Base-by-base conservation (phyloP, 1,140 invertebrate genomes). In the Steinernema khuongi region DNA sequence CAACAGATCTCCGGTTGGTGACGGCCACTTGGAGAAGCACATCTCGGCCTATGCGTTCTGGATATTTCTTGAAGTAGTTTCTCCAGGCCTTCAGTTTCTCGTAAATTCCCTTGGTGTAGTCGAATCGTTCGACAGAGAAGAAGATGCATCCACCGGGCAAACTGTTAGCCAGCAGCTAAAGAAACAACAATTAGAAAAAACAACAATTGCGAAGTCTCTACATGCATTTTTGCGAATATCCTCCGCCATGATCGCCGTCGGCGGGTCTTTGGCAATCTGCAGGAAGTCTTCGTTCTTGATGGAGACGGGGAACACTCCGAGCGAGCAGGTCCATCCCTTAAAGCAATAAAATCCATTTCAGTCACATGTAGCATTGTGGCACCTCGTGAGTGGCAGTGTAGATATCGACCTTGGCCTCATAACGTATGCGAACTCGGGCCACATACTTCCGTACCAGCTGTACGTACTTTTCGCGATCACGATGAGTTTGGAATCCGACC, bases 211-310 rank as follows among this genome's bases (percentile, higher is more conserved):
- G 7, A 17, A 11, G n/a, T n/a, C 19, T 67, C 19, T 22, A 31
- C 26, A 60, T 31, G 82, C 81, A 30, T 77, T 50, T 43, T 84
- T 75, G 14, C 78, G 80, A 33, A 84, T 85, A 11, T 85, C 81
- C 43, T 83, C 32, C 28, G 79, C 76, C 29, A 77, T 70, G 60
- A 81, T 79, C 11, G 81, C 43, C 1, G 80, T 83, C 22, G 76
- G 74, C 11, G 83, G 72, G 31, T 81, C 79, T 70, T 74, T 74
- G 17, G 82, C 83, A 43, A 84, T 75, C 22, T 76, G 74, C 26
- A 84, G 43, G 72, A 84, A 84, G 66, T 84, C 83, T 68, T 85
- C 83, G 69, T 85, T 84, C 71, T 84, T 84, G 67, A 84, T 84
- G n/a, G 73, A 76, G 2, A 84, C 83, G 1, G 83, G 83, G 71